A percentile compares a stretch with the other conserved stretches of the same genome.
These are phyloP conservation scores for Hyalella azteca DNA, from an alignment of 2,888 invertebrate species.

Conservation along the genomic window DNA sequence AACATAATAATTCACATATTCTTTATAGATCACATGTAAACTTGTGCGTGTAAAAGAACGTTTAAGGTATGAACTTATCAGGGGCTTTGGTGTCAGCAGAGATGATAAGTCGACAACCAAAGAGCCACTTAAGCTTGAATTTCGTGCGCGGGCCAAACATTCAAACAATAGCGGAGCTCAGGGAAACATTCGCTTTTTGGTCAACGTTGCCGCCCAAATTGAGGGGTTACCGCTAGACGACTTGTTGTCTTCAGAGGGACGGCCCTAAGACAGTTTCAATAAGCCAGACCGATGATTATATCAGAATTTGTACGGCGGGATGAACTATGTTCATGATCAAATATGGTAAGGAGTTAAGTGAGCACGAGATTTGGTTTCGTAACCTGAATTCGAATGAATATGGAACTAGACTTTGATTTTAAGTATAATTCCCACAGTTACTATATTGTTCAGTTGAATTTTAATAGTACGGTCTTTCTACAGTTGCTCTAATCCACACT, in stretches of 20 bases:
- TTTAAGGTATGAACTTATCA: slow-evolving; percentile 12
- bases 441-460: too few species aligned
- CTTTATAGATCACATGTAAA: too few species aligned
- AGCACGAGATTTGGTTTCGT: too few species aligned
- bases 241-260: slow-evolving; percentile 8
- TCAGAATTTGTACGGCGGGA: not conserved
- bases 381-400: too few species aligned
- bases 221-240: not conserved
- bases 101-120: slow-evolving; percentile 32
- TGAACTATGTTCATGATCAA: too few species aligned
- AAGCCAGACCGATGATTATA: slow-evolving; percentile 6
- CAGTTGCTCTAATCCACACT: too few species aligned
- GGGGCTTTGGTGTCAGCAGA: not conserved
- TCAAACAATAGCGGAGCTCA: not conserved
- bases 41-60: too few species aligned
- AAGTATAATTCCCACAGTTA: too few species aligned
- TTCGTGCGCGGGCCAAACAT: not conserved
- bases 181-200: slow-evolving; percentile 25
- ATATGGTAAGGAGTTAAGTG: too few species aligned
- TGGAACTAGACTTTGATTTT: too few species aligned
- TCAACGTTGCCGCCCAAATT: slow-evolving; percentile 26
- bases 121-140: slow-evolving; percentile 19
- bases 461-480: too few species aligned
- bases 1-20: too few species aligned
- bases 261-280: slow-evolving; percentile 9